Evolutionary conservation across 2,113 vertebrate genomes (phyloP), one percentile per base, ranked within the genome.

Genomic region (Xiphophorus hellerii): DNA sequence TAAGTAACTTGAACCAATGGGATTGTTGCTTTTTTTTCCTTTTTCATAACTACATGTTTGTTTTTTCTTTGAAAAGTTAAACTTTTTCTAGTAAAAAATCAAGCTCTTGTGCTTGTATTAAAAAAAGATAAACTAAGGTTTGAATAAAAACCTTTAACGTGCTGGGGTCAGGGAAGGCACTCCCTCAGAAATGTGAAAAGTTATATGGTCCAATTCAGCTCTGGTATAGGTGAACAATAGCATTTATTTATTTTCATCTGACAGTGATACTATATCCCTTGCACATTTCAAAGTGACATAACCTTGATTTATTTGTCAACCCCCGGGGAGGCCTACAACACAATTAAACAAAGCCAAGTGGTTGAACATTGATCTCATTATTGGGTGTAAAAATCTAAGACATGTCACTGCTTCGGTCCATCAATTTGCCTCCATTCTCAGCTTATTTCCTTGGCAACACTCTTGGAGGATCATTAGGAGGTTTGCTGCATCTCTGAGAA

Each of bases 31-130:
- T 75, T 84, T 90, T 72, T 78, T 78, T 77, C 77, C 78, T 90
- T 93, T 91, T 89, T 78, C 88, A 92, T 79, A 89, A 92, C 74
- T 60, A 81, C 8, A 22, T 29, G 69, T 87, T 54, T 77, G 3
- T 62, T 10, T 31, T 71, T 76, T 88, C 75, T 91, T 88, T 89
- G 89, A 94, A 96, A 97, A 94, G 94, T 95, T 95, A 94, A 89
- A 93, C 93, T 94, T 93, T 94, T 95, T 93, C 94, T 93, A 69
- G 94, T 95, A 94, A 95, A 97, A 97, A 97, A 95, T 93, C 95
- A 97, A 97, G 96, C 96, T 88, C 69, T 97, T 97, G 96, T 97
- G 96, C 96, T 97, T 97, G 95, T 88, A 90, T 95, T 91, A 93
- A 64, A 71, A 73, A 39, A 73, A 42, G 33, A 25, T 94, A 93